These are phyloP conservation scores for Hemicentrotus pulcherrimus DNA, from an alignment of 35 echinoderm and acorn worm species.

Conservation along the genomic window DNA sequence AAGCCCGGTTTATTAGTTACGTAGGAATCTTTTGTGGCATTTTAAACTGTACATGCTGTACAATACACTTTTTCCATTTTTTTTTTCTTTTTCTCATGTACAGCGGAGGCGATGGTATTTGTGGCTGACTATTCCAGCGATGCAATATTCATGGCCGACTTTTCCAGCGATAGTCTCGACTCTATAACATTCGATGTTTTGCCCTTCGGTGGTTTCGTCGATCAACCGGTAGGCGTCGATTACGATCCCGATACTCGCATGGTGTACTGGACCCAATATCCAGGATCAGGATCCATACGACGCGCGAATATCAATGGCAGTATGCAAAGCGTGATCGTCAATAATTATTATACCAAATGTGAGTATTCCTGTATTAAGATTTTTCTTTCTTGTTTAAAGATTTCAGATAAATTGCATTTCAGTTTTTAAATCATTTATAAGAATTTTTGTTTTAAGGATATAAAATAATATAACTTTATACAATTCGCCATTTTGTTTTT, in stretches of 20 bases:
- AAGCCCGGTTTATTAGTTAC: no score
- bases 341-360: neutral
- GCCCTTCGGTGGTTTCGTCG: neutral
- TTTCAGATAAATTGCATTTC: no score
- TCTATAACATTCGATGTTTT: neutral
- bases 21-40: no score
- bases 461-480: no score
- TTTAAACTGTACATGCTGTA: no score
- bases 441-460: no score
- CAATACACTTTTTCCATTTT: no score
- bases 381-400: no score
- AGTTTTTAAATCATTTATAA: no score
- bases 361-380: neutral
- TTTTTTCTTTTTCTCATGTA: no score
- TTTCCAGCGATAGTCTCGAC: neutral
- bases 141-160: neutral
- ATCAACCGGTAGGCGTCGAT: neutral
- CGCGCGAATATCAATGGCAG: neutral
- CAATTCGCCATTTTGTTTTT: no score
- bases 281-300: neutral
- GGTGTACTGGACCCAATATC: neutral
- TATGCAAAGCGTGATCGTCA: neutral
- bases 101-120: neutral
- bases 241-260: conserved; percentile 1
- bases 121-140: neutral